Conservation (phyloP, 2,113 vertebrate species). For the Diadophis punctatus region DNA sequence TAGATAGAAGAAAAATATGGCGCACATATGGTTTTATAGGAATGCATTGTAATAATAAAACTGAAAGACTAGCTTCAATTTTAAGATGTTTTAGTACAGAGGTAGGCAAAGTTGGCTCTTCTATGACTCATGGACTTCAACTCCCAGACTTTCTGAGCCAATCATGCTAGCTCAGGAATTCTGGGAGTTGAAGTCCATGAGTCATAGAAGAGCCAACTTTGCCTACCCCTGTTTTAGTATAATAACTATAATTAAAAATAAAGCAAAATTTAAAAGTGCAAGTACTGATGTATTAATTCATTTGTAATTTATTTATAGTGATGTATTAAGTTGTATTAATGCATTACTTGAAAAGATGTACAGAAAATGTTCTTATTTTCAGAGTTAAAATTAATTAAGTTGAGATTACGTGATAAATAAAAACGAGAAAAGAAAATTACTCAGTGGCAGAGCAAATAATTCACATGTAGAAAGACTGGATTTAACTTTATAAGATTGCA, state of each 20-base stretch:
- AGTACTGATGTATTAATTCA: not conserved
- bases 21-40: not conserved
- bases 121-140: too few species aligned
- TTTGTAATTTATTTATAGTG: not conserved
- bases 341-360: not conserved
- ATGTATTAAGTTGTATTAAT: not conserved
- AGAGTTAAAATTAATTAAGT: not conserved
- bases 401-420: not conserved
- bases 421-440: not conserved
- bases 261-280: not conserved
- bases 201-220: too few species aligned
- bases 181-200: too few species aligned
- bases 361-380: not conserved
- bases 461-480: not conserved
- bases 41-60: not conserved
- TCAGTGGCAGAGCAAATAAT: not conserved
- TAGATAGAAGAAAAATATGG: not conserved
- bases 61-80: not conserved
- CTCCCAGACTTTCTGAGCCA: too few species aligned
- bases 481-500: not conserved
- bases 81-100: not conserved
- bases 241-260: not conserved
- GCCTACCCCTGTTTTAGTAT: too few species aligned
- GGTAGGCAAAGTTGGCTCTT: too few species aligned
- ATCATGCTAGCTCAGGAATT: too few species aligned